These are phyloP conservation scores for Lochmaea capreae DNA, from an alignment of 2,888 invertebrate species.

Conservation along the genomic window DNA sequence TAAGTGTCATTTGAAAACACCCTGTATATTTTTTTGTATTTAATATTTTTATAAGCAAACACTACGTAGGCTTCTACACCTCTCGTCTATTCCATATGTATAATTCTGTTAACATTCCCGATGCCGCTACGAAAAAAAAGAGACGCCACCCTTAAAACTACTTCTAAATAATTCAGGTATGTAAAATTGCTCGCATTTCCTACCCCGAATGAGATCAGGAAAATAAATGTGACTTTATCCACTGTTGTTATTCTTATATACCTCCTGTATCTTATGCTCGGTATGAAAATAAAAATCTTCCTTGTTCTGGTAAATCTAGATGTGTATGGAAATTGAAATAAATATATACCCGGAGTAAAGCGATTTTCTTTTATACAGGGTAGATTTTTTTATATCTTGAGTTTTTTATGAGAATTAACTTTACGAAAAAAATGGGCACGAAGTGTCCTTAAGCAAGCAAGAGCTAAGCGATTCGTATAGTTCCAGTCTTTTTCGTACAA, in stretches of 20 bases:
- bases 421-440: too few species aligned
- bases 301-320: slow-evolving; percentile 59
- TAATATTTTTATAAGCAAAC: too few species aligned
- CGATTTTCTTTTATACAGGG: slow-evolving; percentile 10
- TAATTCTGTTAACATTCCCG: neutral
- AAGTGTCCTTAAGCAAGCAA: too few species aligned
- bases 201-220: slow-evolving; percentile 37
- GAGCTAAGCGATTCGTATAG: too few species aligned
- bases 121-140: slow-evolving; percentile 5
- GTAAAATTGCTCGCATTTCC: slow-evolving; percentile 33
- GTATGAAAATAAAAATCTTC: slow-evolving; percentile 61
- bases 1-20: too few species aligned
- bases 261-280: slow-evolving; percentile 52
- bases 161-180: slow-evolving; percentile 28
- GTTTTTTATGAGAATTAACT: too few species aligned
- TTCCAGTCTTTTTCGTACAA: too few species aligned
- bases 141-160: slow-evolving; percentile 7
- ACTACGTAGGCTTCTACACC: neutral
- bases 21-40: neutral
- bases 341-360: slow-evolving; percentile 53
- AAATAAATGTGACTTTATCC: slow-evolving; percentile 34
- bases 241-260: slow-evolving; percentile 29
- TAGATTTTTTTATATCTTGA: neutral
- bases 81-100: neutral
- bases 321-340: slow-evolving; percentile 62